Evolutionary conservation across 2,888 invertebrate species (phyloP).

Genomic region (Anodontia alba): DNA sequence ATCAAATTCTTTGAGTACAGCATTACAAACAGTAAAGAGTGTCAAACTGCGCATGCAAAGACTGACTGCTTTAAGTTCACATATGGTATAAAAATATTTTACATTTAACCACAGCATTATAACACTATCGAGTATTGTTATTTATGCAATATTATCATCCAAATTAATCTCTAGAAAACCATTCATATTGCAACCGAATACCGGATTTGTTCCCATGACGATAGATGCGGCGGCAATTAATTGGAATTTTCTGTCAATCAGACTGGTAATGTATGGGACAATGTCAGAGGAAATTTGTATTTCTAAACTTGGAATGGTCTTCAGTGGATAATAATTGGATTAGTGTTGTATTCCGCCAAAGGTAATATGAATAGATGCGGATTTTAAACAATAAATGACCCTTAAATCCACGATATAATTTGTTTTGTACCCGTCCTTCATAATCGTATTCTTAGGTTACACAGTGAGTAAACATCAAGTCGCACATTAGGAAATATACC

Average conservation of each 20-base stretch:
- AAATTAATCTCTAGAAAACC: not conserved
- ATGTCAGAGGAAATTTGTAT: not conserved
- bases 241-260: slow-evolving; percentile 12
- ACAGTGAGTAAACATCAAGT: too few relatives aligned
- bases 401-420: too few relatives aligned
- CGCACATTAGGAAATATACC: too few relatives aligned
- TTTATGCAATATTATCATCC: not conserved
- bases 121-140: not conserved
- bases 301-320: not conserved
- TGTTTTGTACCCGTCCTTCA: too few relatives aligned
- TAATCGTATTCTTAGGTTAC: too few relatives aligned
- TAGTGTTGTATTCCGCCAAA: not conserved
- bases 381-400: too few relatives aligned
- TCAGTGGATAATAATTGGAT: not conserved
- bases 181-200: not conserved
- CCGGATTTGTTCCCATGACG: not conserved
- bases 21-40: too few relatives aligned
- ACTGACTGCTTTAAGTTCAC: too few relatives aligned
- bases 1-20: too few relatives aligned
- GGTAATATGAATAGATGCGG: not conserved
- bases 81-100: too few relatives aligned
- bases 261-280: not conserved
- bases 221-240: not conserved
- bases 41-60: too few relatives aligned
- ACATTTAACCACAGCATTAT: too few relatives aligned